Percentiles rank a stretch among this genome's conserved stretches.
These are phyloP conservation scores for Neosilurus mollespiculum DNA, from an alignment of 2,797 vertebrate species.

Conservation along the genomic window DNA sequence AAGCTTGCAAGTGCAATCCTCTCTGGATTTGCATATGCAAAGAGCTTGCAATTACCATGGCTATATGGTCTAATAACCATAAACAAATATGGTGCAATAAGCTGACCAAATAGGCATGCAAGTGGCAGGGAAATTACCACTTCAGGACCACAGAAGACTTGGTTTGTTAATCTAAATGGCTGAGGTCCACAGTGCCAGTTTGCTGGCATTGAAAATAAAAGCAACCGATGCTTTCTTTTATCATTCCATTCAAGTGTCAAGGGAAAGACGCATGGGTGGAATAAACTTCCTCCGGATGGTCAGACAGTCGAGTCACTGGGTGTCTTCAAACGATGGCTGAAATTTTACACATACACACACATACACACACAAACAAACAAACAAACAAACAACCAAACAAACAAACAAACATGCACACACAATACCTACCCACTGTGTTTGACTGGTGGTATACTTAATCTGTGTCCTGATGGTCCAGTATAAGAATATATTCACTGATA, in stretches of 20 bases:
- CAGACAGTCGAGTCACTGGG: too few species aligned
- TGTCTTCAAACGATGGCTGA: too few species aligned
- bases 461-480: too few species aligned
- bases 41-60: constrained; percentile 41
- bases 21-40: constrained; percentile 42
- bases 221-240: neutral
- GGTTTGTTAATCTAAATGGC: neutral
- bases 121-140: constrained; percentile 14
- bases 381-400: too few species aligned
- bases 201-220: neutral
- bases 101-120: constrained; percentile 41
- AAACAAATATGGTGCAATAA: constrained; percentile 43
- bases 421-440: too few species aligned
- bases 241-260: neutral
- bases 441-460: too few species aligned
- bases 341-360: too few species aligned
- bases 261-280: too few species aligned
- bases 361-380: too few species aligned
- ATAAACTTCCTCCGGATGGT: too few species aligned
- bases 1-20: neutral
- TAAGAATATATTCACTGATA: too few species aligned
- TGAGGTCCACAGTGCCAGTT: neutral
- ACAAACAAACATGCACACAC: too few species aligned
- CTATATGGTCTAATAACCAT: constrained; percentile 33
- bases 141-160: constrained; percentile 20